Evolutionary conservation across 2,797 vertebrate species (phyloP), one percentile per base, ranked within the genome.

Genomic region (Sparidentex hasta): DNA sequence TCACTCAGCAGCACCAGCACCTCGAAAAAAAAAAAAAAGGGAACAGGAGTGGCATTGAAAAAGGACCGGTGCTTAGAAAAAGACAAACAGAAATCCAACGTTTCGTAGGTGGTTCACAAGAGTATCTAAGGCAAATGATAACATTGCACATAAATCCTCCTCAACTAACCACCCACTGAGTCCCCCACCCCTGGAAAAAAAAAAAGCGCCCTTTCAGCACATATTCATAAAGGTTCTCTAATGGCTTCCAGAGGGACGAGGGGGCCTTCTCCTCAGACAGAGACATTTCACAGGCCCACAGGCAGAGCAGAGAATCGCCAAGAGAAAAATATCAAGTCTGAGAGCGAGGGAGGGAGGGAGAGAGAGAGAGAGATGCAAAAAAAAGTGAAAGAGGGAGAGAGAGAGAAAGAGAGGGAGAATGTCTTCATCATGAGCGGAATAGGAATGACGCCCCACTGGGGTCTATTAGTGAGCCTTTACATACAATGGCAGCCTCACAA

Each of bases 141-240:
- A 78, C 75, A 82, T 80, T 80, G 63, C 73, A 75, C 58, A 90
- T 82, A 85, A 87, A 87, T 81, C 80, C 77, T 54, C 59, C 67
- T 83, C 72, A 87, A 74, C 82, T 43, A 73, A 81, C 83, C 84
- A 82, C 88, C 87, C 87, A 85, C 78, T 76, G 78, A 52, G 86
- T 87, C 86, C 82, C 82, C 87, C 87, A 85, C 85, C 87, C 81
- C 74, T 62, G 76, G 80, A 90, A 92, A 47, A 91, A 47, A 91
- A 88, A 47, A 91, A 92, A 89, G 54, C 63, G 48, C 82, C 80
- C 89, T 92, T 94, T 94, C 94, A 95, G 93, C 92, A 94, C 88
- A 93, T 93, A 92, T 94, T 95, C 94, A 94, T 93, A 95, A 94
- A 95, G 94, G 85, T 90, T 93, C 90, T 91, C 91, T 95, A 96